These are phyloP conservation scores for Prochilodus magdalenae DNA, from an alignment of 2,113 vertebrate species.

Conservation along the genomic window DNA sequence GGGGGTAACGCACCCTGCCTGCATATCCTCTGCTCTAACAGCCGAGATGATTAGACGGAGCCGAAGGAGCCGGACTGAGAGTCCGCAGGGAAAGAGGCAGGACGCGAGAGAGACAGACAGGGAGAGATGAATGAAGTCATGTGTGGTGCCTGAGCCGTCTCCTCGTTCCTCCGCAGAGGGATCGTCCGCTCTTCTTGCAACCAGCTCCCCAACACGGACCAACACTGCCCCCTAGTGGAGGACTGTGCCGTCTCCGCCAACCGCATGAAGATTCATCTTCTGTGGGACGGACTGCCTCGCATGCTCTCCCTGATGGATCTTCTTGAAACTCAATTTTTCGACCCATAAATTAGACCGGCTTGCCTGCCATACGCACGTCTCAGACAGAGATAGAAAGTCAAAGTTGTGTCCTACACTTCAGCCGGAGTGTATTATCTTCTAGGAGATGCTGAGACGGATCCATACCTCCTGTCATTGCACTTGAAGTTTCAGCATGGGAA, in stretches of 20 bases:
- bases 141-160: background rate
- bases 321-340: background rate
- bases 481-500: background rate
- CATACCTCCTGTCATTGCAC: background rate
- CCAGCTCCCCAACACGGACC: background rate
- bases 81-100: background rate
- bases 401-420: slow-evolving; percentile 1
- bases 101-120: background rate
- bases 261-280: background rate
- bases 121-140: background rate
- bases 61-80: background rate
- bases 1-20: slow-evolving; percentile 28
- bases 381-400: background rate
- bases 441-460: background rate
- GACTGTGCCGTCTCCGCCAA: no score
- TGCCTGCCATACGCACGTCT: background rate
- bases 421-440: background rate
- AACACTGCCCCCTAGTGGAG: slow-evolving; percentile 47
- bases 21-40: slow-evolving; percentile 27
- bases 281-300: background rate
- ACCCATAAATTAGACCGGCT: slow-evolving; percentile 1
- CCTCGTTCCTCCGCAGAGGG: background rate
- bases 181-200: background rate
- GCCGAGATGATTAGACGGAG: slow-evolving; percentile 37
- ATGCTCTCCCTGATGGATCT: background rate